These are phyloP conservation scores for Talpa occidentalis DNA, from an alignment of 2,113 vertebrate genomes.

Conservation along the genomic window DNA sequence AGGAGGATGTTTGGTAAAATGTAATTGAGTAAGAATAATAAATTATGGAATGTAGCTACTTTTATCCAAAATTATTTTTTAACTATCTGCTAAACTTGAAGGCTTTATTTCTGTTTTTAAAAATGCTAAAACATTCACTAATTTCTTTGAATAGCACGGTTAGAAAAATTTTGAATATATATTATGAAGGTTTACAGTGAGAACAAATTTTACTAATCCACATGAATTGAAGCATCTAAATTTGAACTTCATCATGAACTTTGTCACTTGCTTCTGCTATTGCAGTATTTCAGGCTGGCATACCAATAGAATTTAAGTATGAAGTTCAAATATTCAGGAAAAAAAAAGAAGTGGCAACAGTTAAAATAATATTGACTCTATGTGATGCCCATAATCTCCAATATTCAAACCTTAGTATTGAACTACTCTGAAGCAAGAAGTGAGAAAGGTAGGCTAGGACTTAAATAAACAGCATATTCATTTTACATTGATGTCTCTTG, in stretches of 20 bases:
- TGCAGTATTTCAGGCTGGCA: background rate
- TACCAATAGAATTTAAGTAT: background rate
- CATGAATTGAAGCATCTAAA: background rate
- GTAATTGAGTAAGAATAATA: background rate
- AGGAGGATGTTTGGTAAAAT: background rate
- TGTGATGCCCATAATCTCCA: background rate
- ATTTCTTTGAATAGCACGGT: background rate
- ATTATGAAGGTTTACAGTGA: background rate
- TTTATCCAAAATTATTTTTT: background rate
- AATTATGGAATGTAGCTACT: background rate
- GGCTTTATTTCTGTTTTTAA: background rate
- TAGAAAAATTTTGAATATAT: background rate
- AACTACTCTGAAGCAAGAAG: slow-evolving; percentile 16
- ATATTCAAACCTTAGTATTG: background rate
- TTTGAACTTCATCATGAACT: background rate
- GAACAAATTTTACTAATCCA: background rate
- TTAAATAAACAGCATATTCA: slow-evolving; percentile 83
- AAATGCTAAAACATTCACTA: background rate
- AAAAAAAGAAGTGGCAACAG: background rate
- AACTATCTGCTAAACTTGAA: background rate
- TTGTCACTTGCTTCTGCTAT: background rate
- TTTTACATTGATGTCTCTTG: slow-evolving; percentile 82
- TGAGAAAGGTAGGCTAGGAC: slow-evolving; percentile 63
- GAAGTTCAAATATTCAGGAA: background rate
- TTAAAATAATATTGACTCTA: background rate